Conservation (phyloP, 30 jellyfish, hydroid and myxozoan species). For the Aurelia sp. region DNA sequence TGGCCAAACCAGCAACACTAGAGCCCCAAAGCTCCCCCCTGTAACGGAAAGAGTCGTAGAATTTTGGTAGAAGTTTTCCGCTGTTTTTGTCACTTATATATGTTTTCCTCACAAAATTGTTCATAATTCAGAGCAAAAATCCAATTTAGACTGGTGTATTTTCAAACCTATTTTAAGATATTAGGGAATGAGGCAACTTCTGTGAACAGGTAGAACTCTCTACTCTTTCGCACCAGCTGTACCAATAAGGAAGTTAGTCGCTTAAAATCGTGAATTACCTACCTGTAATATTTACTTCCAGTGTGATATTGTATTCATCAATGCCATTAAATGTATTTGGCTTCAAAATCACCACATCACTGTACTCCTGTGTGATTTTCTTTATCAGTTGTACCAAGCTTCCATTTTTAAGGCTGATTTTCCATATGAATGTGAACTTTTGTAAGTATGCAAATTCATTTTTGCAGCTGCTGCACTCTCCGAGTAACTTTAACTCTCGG, state of each 20-base stretch:
- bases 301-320: background rate
- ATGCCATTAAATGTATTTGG: conserved; percentile 23
- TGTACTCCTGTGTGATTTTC: conserved; percentile 27
- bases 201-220: background rate
- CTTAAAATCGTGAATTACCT: background rate
- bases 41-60: too few species aligned
- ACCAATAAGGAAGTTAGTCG: too few species aligned
- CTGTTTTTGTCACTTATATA: too few species aligned
- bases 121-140: too few species aligned
- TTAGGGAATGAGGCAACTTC: too few species aligned
- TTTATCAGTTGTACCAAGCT: background rate
- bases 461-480: conserved; percentile 77
- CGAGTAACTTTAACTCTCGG: conserved; percentile 67
- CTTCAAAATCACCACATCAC: conserved; percentile 15
- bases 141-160: too few species aligned
- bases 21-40: too few species aligned
- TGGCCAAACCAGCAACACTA: too few species aligned
- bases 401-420: conserved; percentile 25
- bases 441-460: background rate
- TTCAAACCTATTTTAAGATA: too few species aligned
- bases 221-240: background rate
- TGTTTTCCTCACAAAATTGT: too few species aligned
- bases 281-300: conserved; percentile 11
- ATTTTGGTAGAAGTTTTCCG: too few species aligned
- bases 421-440: background rate